A percentile compares a stretch with the other conserved stretches of the same genome.
phyloP scores from a whole-genome alignment of 1,140 invertebrate species.

The Hypsibius dujardini region DNA sequence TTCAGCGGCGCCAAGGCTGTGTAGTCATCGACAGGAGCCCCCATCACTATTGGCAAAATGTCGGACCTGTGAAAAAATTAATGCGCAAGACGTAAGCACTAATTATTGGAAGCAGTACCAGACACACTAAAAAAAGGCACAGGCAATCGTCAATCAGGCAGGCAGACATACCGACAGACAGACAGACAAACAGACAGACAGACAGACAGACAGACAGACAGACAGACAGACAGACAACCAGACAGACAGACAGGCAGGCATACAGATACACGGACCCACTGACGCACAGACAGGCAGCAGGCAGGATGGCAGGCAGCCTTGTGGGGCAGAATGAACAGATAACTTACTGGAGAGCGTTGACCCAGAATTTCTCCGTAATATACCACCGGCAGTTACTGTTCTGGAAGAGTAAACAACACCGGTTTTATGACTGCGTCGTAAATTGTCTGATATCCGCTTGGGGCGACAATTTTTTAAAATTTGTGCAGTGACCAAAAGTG shows the following conservation, averaged over 20 bases:
- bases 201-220: too few species aligned
- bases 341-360: constrained; percentile 65
- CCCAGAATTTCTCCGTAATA: constrained; percentile 90
- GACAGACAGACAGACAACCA: too few species aligned
- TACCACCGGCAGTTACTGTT: constrained; percentile 94
- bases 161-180: too few species aligned
- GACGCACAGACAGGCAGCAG: neutral
- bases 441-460: too few species aligned
- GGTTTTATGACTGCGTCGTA: neutral
- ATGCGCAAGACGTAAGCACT: constrained; percentile 5
- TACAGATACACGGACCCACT: neutral
- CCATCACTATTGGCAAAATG: constrained; percentile 83
- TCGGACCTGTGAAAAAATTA: constrained; percentile 48
- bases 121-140: constrained; percentile 14
- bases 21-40: constrained; percentile 68
- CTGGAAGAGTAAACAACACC: constrained; percentile 26
- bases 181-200: too few species aligned
- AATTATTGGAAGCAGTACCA: neutral
- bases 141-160: neutral
- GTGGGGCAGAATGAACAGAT: neutral
- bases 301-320: neutral
- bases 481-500: too few species aligned
- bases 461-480: too few species aligned
- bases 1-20: constrained; percentile 61
- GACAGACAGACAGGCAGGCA: too few species aligned